Evolutionary conservation across 2,113 vertebrate species (phyloP), one percentile per base, ranked within the genome.

Genomic region (Stictonetta naevosa): DNA sequence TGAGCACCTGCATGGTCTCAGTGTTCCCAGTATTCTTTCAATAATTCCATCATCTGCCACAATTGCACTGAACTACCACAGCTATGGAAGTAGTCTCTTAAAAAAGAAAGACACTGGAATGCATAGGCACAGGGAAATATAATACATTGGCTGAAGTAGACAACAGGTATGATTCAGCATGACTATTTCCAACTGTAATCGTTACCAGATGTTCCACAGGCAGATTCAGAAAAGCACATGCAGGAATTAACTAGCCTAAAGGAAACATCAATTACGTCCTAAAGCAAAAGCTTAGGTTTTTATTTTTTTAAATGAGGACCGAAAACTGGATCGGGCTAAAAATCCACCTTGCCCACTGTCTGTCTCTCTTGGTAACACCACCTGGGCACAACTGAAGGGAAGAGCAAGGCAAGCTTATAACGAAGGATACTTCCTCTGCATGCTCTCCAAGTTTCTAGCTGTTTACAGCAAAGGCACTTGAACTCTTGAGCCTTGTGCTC

Each of bases 231-330:
- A 94, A 87, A 86, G 40, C 56, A 67, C 3, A 2, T 11, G 34
- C 13, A 76, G 63, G 21, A 96, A 86, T 83, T 62, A 94, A 83
- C 19, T 21, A 71, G 76, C 55, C 83, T 80, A 72, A 81, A 92
- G 72, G 46, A 96, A 87, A 84, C 17, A 52, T n/a, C n/a, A 53
- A 6, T 89, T 89, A 69, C 40, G 8, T 60, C 53, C 78, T 73
- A 52, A 72, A 91, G 69, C 56, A 85, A 82, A 94, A 66, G 4
- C 18, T n/a, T 25, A 13, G 26, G 29, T 5, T 83, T 80, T 12
- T 13, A 9, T 44, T 58, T n/a, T 55, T 42, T 22, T 0, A 60
- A 79, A n/a, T 40, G 28, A 80, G 38, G 13, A 73, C 11, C 50
- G 58, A 80, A 88, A 91, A 95, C 20, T 58, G 20, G 14, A 40